Percentiles rank a stretch among this genome's conserved stretches.
Evolutionary conservation across 2,113 vertebrate genomes (phyloP).

Genomic region (Nycticryphes semicollaris): DNA sequence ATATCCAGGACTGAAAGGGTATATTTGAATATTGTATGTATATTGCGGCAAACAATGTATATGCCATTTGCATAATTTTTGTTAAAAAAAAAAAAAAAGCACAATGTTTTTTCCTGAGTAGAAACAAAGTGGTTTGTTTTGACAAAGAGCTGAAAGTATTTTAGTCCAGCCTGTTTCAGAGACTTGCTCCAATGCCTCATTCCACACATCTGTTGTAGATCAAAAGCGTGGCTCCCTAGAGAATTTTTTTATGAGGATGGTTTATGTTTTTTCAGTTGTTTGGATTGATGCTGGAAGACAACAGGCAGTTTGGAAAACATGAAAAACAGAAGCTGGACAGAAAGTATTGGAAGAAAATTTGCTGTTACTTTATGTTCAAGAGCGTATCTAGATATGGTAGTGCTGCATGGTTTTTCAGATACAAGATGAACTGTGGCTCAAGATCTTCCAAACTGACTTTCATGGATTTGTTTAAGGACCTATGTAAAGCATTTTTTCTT

Average conservation of each 20-base stretch:
- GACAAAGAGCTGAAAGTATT: not conserved
- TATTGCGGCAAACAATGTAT: not conserved
- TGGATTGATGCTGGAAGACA: not conserved
- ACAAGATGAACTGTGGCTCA: not conserved
- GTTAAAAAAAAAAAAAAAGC: not conserved
- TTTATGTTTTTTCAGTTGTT: not conserved
- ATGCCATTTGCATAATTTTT: not conserved
- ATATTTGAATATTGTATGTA: not conserved
- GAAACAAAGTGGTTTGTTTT: not conserved
- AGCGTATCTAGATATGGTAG: not conserved
- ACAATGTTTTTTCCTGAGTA: not conserved
- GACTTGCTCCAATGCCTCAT: not conserved
- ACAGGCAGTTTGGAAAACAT: not conserved
- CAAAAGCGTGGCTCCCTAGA: not conserved
- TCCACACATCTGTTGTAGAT: not conserved
- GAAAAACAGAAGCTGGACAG: not conserved
- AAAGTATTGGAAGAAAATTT: not conserved
- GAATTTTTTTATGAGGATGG: not conserved
- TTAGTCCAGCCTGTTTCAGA: not conserved
- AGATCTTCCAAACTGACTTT: not conserved
- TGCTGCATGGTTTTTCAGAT: not conserved
- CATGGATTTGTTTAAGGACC: not conserved
- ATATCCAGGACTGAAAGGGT: not conserved
- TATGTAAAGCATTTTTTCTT: not conserved
- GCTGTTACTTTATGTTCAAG: not conserved